These are phyloP conservation scores for Phorcus lineatus DNA, from an alignment of 2,888 invertebrate species.

Conservation along the genomic window DNA sequence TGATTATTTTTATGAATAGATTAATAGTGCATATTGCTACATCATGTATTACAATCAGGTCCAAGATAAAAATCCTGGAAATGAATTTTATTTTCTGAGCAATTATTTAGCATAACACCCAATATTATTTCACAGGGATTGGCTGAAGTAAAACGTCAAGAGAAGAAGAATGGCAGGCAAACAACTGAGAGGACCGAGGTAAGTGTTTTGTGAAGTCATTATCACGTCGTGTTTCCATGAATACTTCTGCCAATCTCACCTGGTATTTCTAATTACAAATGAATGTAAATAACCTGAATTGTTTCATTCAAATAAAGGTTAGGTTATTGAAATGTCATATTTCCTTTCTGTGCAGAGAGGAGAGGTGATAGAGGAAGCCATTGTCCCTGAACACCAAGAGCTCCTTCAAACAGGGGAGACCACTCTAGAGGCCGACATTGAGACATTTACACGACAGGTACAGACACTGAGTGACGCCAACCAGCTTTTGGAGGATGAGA, in stretches of 20 bases:
- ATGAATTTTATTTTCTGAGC: too few species aligned
- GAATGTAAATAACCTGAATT: too few species aligned
- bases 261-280: too few species aligned
- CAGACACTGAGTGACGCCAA: constrained; percentile 58
- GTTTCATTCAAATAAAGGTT: too few species aligned
- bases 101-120: too few species aligned
- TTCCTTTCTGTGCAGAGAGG: too few species aligned
- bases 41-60: too few species aligned
- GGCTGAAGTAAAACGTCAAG: constrained; percentile 28
- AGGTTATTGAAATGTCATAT: neutral
- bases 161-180: constrained; percentile 8
- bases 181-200: neutral
- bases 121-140: constrained; percentile 28
- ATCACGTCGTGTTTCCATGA: too few species aligned
- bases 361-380: neutral
- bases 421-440: constrained; percentile 23
- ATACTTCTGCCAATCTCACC: too few species aligned
- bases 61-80: too few species aligned
- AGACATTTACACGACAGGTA: constrained; percentile 55
- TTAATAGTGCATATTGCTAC: too few species aligned
- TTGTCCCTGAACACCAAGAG: constrained; percentile 1
- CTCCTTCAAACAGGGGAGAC: constrained; percentile 12
- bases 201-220: neutral
- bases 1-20: too few species aligned
- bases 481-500: constrained; percentile 55